phyloP scores from a whole-genome alignment of 1,140 invertebrate genomes.

The Musca vetustissima region DNA sequence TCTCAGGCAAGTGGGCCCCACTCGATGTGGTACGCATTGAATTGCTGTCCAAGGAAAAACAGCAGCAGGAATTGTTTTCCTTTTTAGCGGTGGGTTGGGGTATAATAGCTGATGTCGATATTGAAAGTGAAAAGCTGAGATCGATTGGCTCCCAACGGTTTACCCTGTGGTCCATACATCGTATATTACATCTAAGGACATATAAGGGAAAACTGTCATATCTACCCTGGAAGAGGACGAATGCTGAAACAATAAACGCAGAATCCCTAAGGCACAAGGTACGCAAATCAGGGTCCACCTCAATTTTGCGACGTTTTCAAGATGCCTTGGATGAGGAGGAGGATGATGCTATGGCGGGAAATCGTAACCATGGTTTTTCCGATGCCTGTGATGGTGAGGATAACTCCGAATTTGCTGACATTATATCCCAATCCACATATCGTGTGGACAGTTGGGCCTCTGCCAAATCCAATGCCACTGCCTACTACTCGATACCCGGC shows the following conservation, averaged over 20 bases:
- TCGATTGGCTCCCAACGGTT: slow-evolving; percentile 88
- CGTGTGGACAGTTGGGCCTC: slow-evolving; percentile 79
- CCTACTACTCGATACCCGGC: slow-evolving; percentile 73
- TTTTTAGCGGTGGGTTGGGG: slow-evolving; percentile 95
- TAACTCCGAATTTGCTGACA: slow-evolving; percentile 27
- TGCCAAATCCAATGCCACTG: slow-evolving; percentile 70
- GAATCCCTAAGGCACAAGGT: background rate
- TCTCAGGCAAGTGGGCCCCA: slow-evolving; percentile 71
- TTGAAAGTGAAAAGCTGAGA: slow-evolving; percentile 90
- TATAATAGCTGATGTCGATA: slow-evolving; percentile 94
- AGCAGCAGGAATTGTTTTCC: slow-evolving; percentile 72
- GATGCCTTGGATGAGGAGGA: background rate
- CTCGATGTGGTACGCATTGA: slow-evolving; percentile 88
- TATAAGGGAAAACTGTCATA: slow-evolving; percentile 73
- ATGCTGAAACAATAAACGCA: background rate
- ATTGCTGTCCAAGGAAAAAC: slow-evolving; percentile 61
- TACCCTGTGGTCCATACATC: slow-evolving; percentile 83
- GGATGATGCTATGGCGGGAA: background rate
- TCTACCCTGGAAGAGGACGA: slow-evolving; percentile 49
- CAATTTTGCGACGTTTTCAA: background rate
- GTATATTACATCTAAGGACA: slow-evolving; percentile 71
- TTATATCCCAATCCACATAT: slow-evolving; percentile 55
- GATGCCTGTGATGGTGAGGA: background rate
- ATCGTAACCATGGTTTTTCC: background rate
- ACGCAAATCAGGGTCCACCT: background rate